Conservation (phyloP, 2,797 vertebrate genomes). For the Gambelia wislizenii region DNA sequence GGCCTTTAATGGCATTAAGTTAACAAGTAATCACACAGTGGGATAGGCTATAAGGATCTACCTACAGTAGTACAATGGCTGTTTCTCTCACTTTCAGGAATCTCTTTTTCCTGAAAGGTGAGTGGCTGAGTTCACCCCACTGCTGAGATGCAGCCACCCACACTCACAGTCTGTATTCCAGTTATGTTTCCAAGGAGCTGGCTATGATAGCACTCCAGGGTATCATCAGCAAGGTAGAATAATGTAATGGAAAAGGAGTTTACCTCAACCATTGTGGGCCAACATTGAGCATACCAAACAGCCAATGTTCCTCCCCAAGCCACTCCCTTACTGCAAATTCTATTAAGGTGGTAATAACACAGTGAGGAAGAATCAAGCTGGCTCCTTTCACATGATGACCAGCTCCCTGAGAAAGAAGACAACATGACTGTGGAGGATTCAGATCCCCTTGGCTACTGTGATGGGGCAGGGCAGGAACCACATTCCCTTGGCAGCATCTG, state of each 20-base stretch:
- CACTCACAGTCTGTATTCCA: constrained; percentile 76
- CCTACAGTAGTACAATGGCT: constrained; percentile 48
- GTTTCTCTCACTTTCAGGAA: constrained; percentile 83
- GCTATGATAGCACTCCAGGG: constrained; percentile 76
- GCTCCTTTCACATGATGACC: constrained; percentile 85
- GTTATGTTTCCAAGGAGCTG: constrained; percentile 81
- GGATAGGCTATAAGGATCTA: neutral
- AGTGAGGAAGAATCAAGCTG: constrained; percentile 90
- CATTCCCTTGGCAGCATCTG: constrained; percentile 91
- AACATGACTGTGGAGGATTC: constrained; percentile 83
- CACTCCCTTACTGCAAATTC: no score
- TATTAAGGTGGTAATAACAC: constrained; percentile 96
- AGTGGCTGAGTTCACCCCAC: constrained; percentile 80
- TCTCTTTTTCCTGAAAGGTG: constrained; percentile 83
- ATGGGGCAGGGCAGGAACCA: constrained; percentile 85
- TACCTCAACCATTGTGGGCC: no score
- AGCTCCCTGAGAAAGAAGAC: constrained; percentile 84
- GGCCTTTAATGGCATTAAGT: neutral
- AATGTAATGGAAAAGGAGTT: no score
- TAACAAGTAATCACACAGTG: neutral
- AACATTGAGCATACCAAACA: no score
- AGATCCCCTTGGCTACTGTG: constrained; percentile 84
- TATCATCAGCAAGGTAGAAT: constrained; percentile 79
- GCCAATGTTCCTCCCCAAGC: no score
- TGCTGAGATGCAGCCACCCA: constrained; percentile 79